phyloP scores from a whole-genome alignment of 2,113 vertebrate species.

The Petrocephalus microphthalmus region DNA sequence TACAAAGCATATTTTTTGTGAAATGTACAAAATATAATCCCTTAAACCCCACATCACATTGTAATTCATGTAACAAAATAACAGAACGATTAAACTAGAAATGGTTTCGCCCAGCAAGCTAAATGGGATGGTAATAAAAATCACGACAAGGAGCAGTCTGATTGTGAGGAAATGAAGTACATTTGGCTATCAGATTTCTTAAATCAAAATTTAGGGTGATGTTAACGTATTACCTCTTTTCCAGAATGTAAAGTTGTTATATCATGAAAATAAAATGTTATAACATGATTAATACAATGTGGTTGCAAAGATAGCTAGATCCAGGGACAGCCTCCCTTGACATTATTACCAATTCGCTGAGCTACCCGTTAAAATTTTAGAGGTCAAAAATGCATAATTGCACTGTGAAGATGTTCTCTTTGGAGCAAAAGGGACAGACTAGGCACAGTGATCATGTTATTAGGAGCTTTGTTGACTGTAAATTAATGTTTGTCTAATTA shows the following conservation, averaged over 20 bases:
- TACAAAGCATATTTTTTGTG: slow-evolving; percentile 42
- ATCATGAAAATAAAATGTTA: background rate
- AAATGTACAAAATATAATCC: background rate
- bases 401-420: slow-evolving; percentile 60
- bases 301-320: slow-evolving; percentile 69
- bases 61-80: background rate
- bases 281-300: background rate
- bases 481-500: slow-evolving; percentile 98
- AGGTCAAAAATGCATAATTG: slow-evolving; percentile 92
- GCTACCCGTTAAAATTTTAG: slow-evolving; percentile 97
- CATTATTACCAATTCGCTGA: slow-evolving; percentile 86
- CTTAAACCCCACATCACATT: background rate
- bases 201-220: background rate
- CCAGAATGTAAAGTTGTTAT: background rate
- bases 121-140: background rate
- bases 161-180: background rate
- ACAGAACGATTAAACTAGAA: background rate
- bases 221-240: background rate
- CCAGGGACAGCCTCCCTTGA: slow-evolving; percentile 80
- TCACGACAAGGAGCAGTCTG: background rate
- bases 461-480: slow-evolving; percentile 89
- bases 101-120: background rate
- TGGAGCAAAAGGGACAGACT: slow-evolving; percentile 85
- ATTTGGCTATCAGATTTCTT: background rate
- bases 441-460: slow-evolving; percentile 86